Evolutionary conservation across 2,797 vertebrate species (phyloP).

Genomic region (Pelodytes ibericus): DNA sequence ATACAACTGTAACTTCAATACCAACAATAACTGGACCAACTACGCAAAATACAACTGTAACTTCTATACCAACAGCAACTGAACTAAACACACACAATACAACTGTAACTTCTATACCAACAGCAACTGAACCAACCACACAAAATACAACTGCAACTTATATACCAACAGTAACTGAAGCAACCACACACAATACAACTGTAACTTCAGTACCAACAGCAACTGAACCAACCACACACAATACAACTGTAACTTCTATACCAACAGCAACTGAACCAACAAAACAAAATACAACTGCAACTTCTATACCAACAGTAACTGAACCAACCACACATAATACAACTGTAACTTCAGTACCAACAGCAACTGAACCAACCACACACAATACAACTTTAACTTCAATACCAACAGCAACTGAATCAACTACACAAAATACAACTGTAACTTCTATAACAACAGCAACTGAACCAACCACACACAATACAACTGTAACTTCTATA

Average conservation of each 20-base stretch:
- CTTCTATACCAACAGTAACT: background rate
- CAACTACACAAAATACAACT: background rate
- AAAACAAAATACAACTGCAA: background rate
- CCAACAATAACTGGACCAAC: no score
- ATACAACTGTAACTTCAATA: no score
- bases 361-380: background rate
- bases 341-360: background rate
- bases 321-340: no score
- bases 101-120: no score
- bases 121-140: background rate
- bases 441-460: no score
- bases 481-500: background rate
- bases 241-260: background rate
- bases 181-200: background rate
- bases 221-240: background rate
- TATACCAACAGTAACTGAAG: background rate
- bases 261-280: background rate
- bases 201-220: background rate
- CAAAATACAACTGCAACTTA: background rate
- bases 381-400: background rate
- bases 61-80: no score
- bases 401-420: background rate
- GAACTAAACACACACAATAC: no score
- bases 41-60: no score
- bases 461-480: background rate